Evolutionary conservation across 2,113 vertebrate genomes (phyloP), one percentile per base, ranked within the genome.

Genomic region (Oreochromis spilurus): DNA sequence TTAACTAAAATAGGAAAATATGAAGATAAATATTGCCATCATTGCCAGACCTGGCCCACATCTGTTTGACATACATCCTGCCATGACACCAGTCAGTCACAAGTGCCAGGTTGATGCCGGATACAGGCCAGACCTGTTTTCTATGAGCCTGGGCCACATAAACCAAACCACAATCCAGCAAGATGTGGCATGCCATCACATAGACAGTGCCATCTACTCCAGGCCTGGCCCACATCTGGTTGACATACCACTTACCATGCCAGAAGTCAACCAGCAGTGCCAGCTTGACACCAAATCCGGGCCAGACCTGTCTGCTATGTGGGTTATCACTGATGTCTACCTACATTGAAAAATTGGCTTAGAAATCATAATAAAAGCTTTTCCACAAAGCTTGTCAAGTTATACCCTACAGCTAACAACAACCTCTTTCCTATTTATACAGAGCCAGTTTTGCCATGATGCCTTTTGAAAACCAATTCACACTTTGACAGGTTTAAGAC

Each of bases 91-190:
- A 58, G 55, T 58, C 55, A 58, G 57, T 58, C 8, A 58, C 14
- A 58, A 58, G 57, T 31, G 26, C 14, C 57, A 58, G 55, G 14
- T 31, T 58, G 26, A 58, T 58, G 55, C 55, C 1, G 6, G 55
- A 58, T 58, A 7, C 24, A 8, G 55, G 13, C 24, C 55, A 58
- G 24, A 58, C 7, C 55, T 9, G 57, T 58, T 60, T 17, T 1
- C 57, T 60, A 31, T 17, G 3, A 60, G 57, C 14, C 29, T 31
- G 5, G 57, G 29, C 2, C 5, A 0, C 29, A 60, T 60, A 31
- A 17, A 60, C 31, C 26, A 60, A 60, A 60, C 8, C 26, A 60
- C 26, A 60, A 60, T 31, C 2, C 14, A 29, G 26, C 1, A 14
- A 60, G 57, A 60, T 31, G 9, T 60, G 57, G 5, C 26, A 60